phyloP scores from a whole-genome alignment of 2,888 invertebrate species.

The Fabriciana adippe region DNA sequence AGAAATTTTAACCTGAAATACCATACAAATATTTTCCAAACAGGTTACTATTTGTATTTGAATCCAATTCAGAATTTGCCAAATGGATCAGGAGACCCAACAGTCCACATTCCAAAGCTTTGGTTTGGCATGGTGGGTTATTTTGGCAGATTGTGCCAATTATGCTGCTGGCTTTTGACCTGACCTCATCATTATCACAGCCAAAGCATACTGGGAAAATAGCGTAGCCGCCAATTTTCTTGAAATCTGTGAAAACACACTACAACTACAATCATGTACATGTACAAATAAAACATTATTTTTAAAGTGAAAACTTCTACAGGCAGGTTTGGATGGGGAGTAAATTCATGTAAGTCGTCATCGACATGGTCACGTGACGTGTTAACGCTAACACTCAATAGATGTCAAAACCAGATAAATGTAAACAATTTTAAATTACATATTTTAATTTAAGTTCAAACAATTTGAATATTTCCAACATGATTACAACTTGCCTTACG shows the following conservation, averaged over 20 bases:
- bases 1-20: slow-evolving; percentile 86
- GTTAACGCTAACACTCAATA: too few relatives aligned
- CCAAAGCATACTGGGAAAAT: slow-evolving; percentile 86
- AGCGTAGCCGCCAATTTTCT: slow-evolving; percentile 91
- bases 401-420: too few relatives aligned
- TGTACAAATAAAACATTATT: neutral
- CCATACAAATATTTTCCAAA: slow-evolving; percentile 89
- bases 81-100: slow-evolving; percentile 84
- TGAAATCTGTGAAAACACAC: slow-evolving; percentile 83
- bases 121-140: slow-evolving; percentile 90
- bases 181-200: slow-evolving; percentile 83
- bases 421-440: too few relatives aligned
- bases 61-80: slow-evolving; percentile 66
- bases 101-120: slow-evolving; percentile 85
- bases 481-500: too few relatives aligned
- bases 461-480: too few relatives aligned
- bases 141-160: slow-evolving; percentile 92
- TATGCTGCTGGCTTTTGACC: slow-evolving; percentile 85
- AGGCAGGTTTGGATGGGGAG: too few relatives aligned
- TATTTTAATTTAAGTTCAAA: too few relatives aligned
- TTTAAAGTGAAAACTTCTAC: too few relatives aligned
- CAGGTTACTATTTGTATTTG: slow-evolving; percentile 77
- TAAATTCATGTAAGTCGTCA: too few relatives aligned
- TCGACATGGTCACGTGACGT: too few relatives aligned
- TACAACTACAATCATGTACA: neutral